Percentiles rank a stretch among this genome's conserved stretches.
These are phyloP conservation scores for Agrypnus murinus DNA, from an alignment of 2,888 invertebrate species.

Conservation along the genomic window DNA sequence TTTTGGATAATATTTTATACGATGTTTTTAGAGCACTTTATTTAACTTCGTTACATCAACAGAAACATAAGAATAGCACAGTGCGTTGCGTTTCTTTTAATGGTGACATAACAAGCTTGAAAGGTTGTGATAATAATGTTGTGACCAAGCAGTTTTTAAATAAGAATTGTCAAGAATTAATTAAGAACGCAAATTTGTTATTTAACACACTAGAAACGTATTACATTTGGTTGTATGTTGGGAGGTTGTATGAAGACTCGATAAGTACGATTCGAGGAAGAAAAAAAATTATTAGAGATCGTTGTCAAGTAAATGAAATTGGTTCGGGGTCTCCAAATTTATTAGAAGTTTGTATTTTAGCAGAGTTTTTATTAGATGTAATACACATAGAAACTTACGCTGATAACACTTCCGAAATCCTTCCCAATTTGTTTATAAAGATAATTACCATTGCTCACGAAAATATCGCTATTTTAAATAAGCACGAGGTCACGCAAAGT, in stretches of 20 bases:
- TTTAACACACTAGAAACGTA: slow-evolving; percentile 89
- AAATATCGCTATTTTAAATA: slow-evolving; percentile 74
- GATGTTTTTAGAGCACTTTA: slow-evolving; percentile 83
- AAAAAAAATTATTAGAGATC: slow-evolving; percentile 60
- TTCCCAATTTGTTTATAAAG: slow-evolving; percentile 83
- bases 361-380: slow-evolving; percentile 84
- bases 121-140: slow-evolving; percentile 59
- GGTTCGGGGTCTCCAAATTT: slow-evolving; percentile 78
- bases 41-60: slow-evolving; percentile 72
- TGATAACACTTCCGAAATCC: slow-evolving; percentile 84
- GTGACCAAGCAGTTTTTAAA: slow-evolving; percentile 67
- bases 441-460: slow-evolving; percentile 77
- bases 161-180: slow-evolving; percentile 78
- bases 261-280: slow-evolving; percentile 62
- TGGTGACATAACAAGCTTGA: slow-evolving; percentile 68
- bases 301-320: slow-evolving; percentile 72
- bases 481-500: slow-evolving; percentile 79
- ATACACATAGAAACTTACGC: slow-evolving; percentile 85
- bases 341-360: slow-evolving; percentile 82
- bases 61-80: slow-evolving; percentile 64
- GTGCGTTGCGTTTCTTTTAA: slow-evolving; percentile 69
- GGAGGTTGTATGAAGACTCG: slow-evolving; percentile 76
- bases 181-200: slow-evolving; percentile 88
- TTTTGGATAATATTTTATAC: slow-evolving; percentile 84
- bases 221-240: slow-evolving; percentile 89